A percentile compares a stretch with the other conserved stretches of the same genome.
Evolutionary conservation across 2,888 invertebrate genomes (phyloP).

Genomic region (Dioctria rufipes): DNA sequence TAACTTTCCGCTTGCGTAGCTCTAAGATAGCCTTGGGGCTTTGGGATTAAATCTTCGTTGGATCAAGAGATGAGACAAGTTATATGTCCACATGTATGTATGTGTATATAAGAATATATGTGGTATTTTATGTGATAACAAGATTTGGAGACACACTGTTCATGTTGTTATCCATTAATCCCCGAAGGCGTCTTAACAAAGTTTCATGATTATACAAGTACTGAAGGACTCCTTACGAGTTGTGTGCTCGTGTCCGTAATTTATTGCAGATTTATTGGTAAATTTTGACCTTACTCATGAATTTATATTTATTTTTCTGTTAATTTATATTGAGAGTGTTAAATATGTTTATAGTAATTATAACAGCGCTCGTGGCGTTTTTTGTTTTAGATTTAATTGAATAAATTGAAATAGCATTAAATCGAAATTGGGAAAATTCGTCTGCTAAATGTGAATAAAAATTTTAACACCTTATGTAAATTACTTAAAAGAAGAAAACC

Average conservation of each 20-base stretch:
- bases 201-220: not conserved
- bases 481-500: no score
- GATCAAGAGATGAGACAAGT: not conserved
- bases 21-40: slow-evolving; percentile 2
- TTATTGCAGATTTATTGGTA: not conserved
- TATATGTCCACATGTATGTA: no score
- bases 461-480: no score
- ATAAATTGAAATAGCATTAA: no score
- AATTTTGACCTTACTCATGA: not conserved
- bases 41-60: not conserved
- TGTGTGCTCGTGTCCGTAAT: not conserved
- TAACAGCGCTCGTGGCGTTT: not conserved
- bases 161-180: not conserved
- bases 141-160: not conserved
- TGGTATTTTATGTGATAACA: slow-evolving; percentile 13
- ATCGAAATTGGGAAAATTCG: no score
- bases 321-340: not conserved
- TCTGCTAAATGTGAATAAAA: no score
- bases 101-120: not conserved
- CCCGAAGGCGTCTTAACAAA: slow-evolving; percentile 2
- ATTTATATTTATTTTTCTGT: not conserved
- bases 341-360: not conserved
- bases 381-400: not conserved
- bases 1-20: slow-evolving; percentile 9
- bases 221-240: not conserved